Conservation (phyloP, 2,888 invertebrate species). For the Tipula vernalis region DNA sequence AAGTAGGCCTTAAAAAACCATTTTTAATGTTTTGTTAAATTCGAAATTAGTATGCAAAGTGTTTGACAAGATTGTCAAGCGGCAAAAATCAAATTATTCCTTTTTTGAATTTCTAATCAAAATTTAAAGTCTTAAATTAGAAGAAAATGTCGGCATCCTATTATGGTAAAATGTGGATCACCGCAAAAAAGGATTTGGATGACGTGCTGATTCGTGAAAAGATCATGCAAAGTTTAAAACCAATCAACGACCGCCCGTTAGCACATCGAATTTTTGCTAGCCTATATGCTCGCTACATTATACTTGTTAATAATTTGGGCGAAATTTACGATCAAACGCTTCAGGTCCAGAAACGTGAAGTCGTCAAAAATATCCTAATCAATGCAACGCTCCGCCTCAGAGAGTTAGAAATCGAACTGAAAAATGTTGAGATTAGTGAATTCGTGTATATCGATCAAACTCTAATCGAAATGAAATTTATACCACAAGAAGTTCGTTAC, state of each 20-base stretch:
- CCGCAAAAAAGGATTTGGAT: slow-evolving; percentile 33
- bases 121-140: not conserved
- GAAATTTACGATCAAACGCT: slow-evolving; percentile 28
- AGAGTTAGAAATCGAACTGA: slow-evolving; percentile 41
- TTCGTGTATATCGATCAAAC: slow-evolving; percentile 56
- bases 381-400: slow-evolving; percentile 34
- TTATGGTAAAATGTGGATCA: slow-evolving; percentile 40
- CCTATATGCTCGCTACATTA: slow-evolving; percentile 28
- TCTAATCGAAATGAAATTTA: slow-evolving; percentile 47
- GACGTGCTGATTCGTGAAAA: slow-evolving; percentile 32
- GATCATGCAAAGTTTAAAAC: slow-evolving; percentile 20
- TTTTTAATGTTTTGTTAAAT: no score
- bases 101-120: not conserved
- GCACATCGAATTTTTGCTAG: slow-evolving; percentile 28
- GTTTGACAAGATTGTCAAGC: not conserved
- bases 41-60: not conserved
- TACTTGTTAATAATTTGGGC: slow-evolving; percentile 28
- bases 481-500: slow-evolving; percentile 46
- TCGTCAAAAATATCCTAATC: slow-evolving; percentile 25
- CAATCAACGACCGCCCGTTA: slow-evolving; percentile 22
- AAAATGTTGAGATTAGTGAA: slow-evolving; percentile 40
- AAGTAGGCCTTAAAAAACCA: no score
- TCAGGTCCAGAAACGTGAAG: slow-evolving; percentile 30
- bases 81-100: not conserved
- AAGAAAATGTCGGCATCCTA: slow-evolving; percentile 35